Conservation (phyloP, 1,140 invertebrate genomes). For the Callitettix versicolor region DNA sequence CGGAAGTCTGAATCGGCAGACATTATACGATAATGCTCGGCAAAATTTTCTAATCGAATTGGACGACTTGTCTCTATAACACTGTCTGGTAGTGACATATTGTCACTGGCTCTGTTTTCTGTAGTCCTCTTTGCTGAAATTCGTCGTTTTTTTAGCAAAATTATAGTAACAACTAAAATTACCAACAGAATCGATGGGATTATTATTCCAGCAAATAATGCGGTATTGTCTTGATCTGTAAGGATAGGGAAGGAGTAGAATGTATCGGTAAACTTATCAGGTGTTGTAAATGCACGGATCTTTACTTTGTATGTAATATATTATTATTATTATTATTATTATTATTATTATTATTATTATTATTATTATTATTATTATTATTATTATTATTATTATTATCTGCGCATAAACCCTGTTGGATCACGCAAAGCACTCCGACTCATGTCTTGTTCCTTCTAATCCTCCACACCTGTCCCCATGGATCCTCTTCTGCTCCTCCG, state of each 20-base stretch:
- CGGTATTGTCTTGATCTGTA: constrained; percentile 71
- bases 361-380: too few species aligned
- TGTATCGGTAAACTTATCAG: constrained; percentile 87
- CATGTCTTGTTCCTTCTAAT: too few species aligned
- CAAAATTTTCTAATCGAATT: constrained; percentile 80
- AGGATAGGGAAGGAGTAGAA: constrained; percentile 73
- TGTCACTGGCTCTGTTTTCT: constrained; percentile 54
- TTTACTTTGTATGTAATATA: constrained; percentile 86
- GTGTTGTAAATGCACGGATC: constrained; percentile 82
- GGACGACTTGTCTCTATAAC: constrained; percentile 77
- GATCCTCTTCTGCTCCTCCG: too few species aligned
- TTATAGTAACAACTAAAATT: constrained; percentile 41
- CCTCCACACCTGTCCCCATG: too few species aligned
- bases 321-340: too few species aligned
- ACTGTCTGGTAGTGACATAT: constrained; percentile 63
- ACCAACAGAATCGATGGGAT: constrained; percentile 52
- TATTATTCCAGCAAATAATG: constrained; percentile 62
- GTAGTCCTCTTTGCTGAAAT: constrained; percentile 44
- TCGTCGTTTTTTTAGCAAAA: constrained; percentile 42
- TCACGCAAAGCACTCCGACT: too few species aligned
- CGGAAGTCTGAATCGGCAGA: constrained; percentile 95
- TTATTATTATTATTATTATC: too few species aligned
- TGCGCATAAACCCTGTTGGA: too few species aligned
- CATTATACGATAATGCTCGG: constrained; percentile 89
- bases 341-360: too few species aligned